Base-by-base conservation (phyloP, 1,140 invertebrate species). In the Drosophila albomicans region DNA sequence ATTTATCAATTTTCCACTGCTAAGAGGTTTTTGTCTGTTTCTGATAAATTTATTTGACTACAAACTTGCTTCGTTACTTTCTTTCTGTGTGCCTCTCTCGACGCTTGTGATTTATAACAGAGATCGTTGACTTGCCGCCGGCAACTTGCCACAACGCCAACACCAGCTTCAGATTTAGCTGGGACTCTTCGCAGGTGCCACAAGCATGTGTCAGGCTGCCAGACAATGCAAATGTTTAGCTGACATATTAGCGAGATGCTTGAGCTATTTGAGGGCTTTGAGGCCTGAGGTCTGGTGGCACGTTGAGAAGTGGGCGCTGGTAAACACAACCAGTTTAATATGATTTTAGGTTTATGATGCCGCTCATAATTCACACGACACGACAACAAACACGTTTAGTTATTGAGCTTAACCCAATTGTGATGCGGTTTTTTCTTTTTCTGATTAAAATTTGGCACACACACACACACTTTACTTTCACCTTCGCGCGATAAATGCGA, bases 381-480 rank as follows among this genome's bases (percentile, higher is more conserved):
- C 43, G n/a, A 59, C 43, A 65, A 57, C 52, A 74, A 85, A 80
- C 84, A 75, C 67, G 84, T 89, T 87, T 78, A 75, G 63, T 78
- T 89, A 84, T 84, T 87, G 84, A 80, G 84, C 74, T 87, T 87
- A 87, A 84, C 84, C 85, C 64, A 84, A 89, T 80, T 87, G 61
- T 41, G 66, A 11, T 52, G 49, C 56, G 66, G 63, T 59, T 71
- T 61, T 35, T 48, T 32, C 16, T 35, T 4, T 75, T 67, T 70
- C 48, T 68, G 75, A 78, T 82, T 66, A 58, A 72, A 64, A 65
- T 84, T 85, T 78, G 78, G 81, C 78, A 74, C 62, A 75, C 57
- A 7, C 30, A 7, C 32, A 32, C 35, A 38, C 10, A 61, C 85
- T 71, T 87, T 69, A 75, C 84, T 88, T 88, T 89, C 84, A 84